Conservation (phyloP, 2,888 invertebrate species). For the Xestia rhomboidea region DNA sequence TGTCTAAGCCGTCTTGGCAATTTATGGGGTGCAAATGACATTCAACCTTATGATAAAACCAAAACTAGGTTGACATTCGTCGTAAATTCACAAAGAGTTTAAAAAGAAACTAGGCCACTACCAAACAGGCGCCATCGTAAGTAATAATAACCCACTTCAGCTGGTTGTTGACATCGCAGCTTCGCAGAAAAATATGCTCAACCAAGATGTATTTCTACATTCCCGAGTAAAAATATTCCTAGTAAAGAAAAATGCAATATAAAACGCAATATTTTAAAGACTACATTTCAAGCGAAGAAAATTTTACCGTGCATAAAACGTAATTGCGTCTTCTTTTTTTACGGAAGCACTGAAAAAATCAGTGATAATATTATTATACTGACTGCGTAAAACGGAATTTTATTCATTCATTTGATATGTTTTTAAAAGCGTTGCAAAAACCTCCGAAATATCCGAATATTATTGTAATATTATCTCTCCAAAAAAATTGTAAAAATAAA, state of each 20-base stretch:
- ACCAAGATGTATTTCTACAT: slow-evolving; percentile 12
- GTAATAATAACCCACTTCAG: slow-evolving; percentile 41
- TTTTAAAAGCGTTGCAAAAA: not conserved
- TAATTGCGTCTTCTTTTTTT: slow-evolving; percentile 39
- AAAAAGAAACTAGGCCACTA: slow-evolving; percentile 30
- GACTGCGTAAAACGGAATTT: slow-evolving; percentile 18
- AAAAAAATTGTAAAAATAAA: not conserved
- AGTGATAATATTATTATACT: slow-evolving; percentile 18
- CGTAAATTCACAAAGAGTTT: not conserved
- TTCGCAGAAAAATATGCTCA: slow-evolving; percentile 25
- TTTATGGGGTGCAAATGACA: not conserved
- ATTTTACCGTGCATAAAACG: slow-evolving; percentile 37
- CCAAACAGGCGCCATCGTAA: slow-evolving; percentile 14
- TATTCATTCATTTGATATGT: slow-evolving; percentile 1
- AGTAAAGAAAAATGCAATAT: slow-evolving; percentile 26
- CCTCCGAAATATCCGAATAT: not conserved
- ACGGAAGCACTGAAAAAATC: slow-evolving; percentile 4
- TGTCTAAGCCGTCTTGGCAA: not conserved
- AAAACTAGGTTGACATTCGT: not conserved
- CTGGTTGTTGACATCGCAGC: slow-evolving; percentile 31
- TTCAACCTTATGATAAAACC: not conserved
- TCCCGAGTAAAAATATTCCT: not conserved
- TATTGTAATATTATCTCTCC: too few species aligned
- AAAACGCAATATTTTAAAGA: slow-evolving; percentile 22
- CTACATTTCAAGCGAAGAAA: slow-evolving; percentile 13